phyloP scores from a whole-genome alignment of 2,797 vertebrate species.

The Psittacula derbiana region DNA sequence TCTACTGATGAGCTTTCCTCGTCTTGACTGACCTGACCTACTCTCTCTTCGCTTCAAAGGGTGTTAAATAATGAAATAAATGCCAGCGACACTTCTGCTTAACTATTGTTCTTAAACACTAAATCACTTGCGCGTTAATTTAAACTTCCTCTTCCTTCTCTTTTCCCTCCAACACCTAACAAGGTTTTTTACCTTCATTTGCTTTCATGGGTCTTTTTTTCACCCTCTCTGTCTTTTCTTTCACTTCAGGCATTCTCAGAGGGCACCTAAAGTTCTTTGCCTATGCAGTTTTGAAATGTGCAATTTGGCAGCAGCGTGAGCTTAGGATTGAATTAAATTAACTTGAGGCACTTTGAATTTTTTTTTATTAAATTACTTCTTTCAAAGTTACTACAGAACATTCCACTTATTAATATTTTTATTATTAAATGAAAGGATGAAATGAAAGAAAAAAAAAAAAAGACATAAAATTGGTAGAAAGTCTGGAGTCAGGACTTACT shows the following conservation, averaged over 20 bases:
- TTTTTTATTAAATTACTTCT: conserved; percentile 81
- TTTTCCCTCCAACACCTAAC: conserved; percentile 45
- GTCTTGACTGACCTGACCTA: conserved; percentile 9
- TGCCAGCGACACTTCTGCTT: conserved; percentile 29
- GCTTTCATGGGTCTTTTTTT: conserved; percentile 64
- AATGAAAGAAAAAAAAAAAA: not conserved
- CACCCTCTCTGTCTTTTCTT: not conserved
- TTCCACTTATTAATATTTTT: conserved; percentile 71
- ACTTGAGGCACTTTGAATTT: conserved; percentile 74
- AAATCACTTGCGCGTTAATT: conserved; percentile 72
- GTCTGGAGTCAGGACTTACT: conserved; percentile 52
- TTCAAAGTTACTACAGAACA: conserved; percentile 76
- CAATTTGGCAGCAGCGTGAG: conserved; percentile 77
- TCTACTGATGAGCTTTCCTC: conserved; percentile 40
- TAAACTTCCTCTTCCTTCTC: conserved; percentile 67
- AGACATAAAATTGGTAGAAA: conserved; percentile 41
- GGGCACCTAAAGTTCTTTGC: conserved; percentile 77
- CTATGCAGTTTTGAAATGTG: conserved; percentile 76
- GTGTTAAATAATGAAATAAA: conserved; percentile 74
- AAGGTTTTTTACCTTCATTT: conserved; percentile 73
- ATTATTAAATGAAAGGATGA: conserved; percentile 63
- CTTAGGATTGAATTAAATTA: conserved; percentile 81
- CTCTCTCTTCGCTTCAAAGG: conserved; percentile 15
- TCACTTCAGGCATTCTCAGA: conserved; percentile 76
- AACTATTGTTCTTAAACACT: conserved; percentile 66